Percentiles rank a stretch among this genome's conserved stretches.
Evolutionary conservation across 2,888 invertebrate species (phyloP).

Genomic region (Drosophila mettleri): DNA sequence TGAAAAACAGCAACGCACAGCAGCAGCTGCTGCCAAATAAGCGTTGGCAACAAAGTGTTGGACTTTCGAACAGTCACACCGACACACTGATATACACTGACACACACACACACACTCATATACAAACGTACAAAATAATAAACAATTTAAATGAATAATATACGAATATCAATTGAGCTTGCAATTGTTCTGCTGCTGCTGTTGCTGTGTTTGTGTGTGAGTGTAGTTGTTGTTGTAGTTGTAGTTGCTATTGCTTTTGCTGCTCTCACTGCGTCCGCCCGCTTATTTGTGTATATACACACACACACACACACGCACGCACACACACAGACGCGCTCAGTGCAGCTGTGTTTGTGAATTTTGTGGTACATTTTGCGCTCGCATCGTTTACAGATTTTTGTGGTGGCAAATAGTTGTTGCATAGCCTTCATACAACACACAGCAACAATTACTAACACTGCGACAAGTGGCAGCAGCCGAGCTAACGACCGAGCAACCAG

Average conservation of each 20-base stretch:
- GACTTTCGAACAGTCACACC: constrained; percentile 21
- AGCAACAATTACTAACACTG: constrained; percentile 68
- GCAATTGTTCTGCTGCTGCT: constrained; percentile 40
- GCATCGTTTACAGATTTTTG: constrained; percentile 72
- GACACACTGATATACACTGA: constrained; percentile 1
- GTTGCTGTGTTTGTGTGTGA: constrained; percentile 8
- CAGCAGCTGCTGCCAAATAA: constrained; percentile 56
- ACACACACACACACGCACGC: neutral
- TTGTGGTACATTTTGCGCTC: constrained; percentile 71
- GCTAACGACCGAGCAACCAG: constrained; percentile 28
- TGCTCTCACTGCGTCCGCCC: constrained; percentile 64
- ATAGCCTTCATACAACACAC: constrained; percentile 78
- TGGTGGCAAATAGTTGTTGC: constrained; percentile 82
- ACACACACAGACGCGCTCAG: constrained; percentile 23
- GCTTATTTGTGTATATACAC: constrained; percentile 51
- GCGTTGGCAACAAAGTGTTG: constrained; percentile 49
- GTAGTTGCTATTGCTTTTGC: constrained; percentile 19
- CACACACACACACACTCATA: neutral
- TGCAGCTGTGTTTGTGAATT: constrained; percentile 53
- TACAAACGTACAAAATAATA: constrained; percentile 20
- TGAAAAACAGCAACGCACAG: constrained; percentile 63
- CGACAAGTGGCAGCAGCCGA: constrained; percentile 60
- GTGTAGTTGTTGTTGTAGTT: constrained; percentile 40
- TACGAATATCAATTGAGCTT: constrained; percentile 63
- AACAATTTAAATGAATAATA: constrained; percentile 58